phyloP scores from a whole-genome alignment of 2,888 invertebrate species.

The Heliconius aoede region DNA sequence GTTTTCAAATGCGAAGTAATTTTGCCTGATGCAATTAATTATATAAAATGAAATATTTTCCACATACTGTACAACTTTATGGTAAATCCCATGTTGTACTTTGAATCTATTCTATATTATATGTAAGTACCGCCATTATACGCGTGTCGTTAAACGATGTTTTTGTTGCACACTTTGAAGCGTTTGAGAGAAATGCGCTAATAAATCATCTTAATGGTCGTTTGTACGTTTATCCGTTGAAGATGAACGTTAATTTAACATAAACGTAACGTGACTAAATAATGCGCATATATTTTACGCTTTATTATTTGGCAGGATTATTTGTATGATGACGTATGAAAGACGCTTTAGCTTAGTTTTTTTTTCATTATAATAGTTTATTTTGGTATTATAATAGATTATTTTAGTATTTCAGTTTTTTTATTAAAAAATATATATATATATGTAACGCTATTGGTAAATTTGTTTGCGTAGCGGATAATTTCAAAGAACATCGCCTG shows the following conservation, averaged over 20 bases:
- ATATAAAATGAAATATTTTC: slow-evolving; percentile 8
- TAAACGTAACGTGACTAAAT: slow-evolving; percentile 29
- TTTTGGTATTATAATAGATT: too few relatives aligned
- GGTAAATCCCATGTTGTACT: slow-evolving; percentile 23
- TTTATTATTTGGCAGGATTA: slow-evolving; percentile 9
- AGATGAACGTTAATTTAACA: slow-evolving; percentile 42
- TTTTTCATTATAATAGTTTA: background rate
- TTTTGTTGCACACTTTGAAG: slow-evolving; percentile 50
- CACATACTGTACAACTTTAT: background rate
- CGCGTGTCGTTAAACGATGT: slow-evolving; percentile 49
- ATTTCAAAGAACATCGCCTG: too few relatives aligned
- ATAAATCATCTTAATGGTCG: slow-evolving; percentile 52
- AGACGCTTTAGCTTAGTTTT: background rate
- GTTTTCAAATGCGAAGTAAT: background rate
- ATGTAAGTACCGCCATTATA: slow-evolving; percentile 37
- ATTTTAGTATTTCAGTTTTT: too few relatives aligned
- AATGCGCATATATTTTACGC: slow-evolving; percentile 26
- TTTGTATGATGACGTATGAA: background rate
- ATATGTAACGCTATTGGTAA: too few relatives aligned
- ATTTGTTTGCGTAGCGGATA: too few relatives aligned
- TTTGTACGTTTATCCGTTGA: slow-evolving; percentile 46
- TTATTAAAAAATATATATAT: too few relatives aligned
- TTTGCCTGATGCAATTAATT: background rate
- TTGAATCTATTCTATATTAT: slow-evolving; percentile 29
- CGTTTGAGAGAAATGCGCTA: slow-evolving; percentile 48